Evolutionary conservation across 2,888 invertebrate species (phyloP), one percentile per base, ranked within the genome.

Genomic region (Bunonema sp.): DNA sequence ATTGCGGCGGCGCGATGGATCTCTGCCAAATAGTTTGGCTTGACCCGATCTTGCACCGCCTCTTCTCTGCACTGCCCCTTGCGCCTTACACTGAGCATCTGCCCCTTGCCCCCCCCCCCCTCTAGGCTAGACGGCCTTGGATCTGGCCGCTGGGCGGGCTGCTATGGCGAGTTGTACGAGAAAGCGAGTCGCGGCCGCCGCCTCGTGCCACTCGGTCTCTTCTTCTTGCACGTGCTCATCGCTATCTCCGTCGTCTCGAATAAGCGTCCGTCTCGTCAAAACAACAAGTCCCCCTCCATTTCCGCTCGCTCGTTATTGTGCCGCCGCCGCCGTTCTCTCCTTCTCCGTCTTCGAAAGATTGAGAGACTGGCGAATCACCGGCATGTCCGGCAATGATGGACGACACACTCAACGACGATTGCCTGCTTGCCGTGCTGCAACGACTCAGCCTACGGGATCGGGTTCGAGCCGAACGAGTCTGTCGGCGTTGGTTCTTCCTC

Each of bases 381-480:
- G 7, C 4, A 10, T 22, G 23, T 24, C 20, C 19, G 7, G 18
- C 18, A n/a, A 21, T 16, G 3, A 44, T 38, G 36, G 23, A 32
- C 19, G 36, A 39, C n/a, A n/a, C n/a, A n/a, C 19, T 43, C 12
- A 24, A 34, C 21, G 12, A 28, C 16, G 51, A 51, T 31, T 42
- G 42, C 19, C 45, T 51, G 20, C 34, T 47, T 16, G 35, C 37
- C 37, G 42, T 51, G 19, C 47, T 51, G 26, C 44, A 39, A 39
- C 42, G 41, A 32, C 44, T 51, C 19, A 33, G 39, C 30, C 53
- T 61, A 32, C 28, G 35, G 7, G 49, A 61, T 19, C 44, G 53
- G 36, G 50, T 64, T 10, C 43, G 43, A 22, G 28, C 49, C 22
- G 61, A 61, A 40, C 30, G 37, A 7, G 62, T 61, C 12, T 61